Evolutionary conservation across 1,140 invertebrate genomes (phyloP), one percentile per base, ranked within the genome.

Genomic region (Meteorus sp.): DNA sequence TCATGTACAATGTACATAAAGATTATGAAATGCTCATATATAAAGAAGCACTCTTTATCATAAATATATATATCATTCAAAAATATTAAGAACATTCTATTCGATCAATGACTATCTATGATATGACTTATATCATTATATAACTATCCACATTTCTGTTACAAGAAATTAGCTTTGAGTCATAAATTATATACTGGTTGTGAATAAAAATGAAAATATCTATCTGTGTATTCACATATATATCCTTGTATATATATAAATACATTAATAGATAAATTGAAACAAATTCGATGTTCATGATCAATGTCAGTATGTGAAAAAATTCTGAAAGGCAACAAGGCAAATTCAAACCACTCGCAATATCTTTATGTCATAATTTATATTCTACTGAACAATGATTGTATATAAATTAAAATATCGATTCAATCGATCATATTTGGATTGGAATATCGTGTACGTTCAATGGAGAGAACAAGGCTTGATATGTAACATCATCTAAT

Each of bases 161-260:
- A 9, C 44, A 47, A 48, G 22, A 33, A 33, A 59, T 61, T 63
- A 62, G 33, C 68, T 59, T 57, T 54, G 57, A 56, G 66, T 66
- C 67, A 71, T 59, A 72, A 70, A 71, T 72, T 67, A 72, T 72
- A 67, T 70, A 66, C 62, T 72, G 70, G 70, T 72, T 72, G 70
- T 72, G 70, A 72, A 50, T 72, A 71, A 69, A 68, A 67, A 62
- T 69, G n/a, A 39, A 39, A 39, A 3, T 39, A 39, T 39, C 8
- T 11, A 39, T n/a, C 8, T 3, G 15, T 39, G 13, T 8, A 39
- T 39, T 5, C n/a, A 39, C 27, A 29, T 4, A 29, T 9, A 29
- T 9, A 5, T 4, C 4, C 27, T 4, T 29, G 27, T 29, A 9
- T 3, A 13, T 39, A 39, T n/a, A 39, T 39, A n/a, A n/a, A n/a